Evolutionary conservation across 1,140 invertebrate species (phyloP).

Genomic region (Berghia stephanieae): DNA sequence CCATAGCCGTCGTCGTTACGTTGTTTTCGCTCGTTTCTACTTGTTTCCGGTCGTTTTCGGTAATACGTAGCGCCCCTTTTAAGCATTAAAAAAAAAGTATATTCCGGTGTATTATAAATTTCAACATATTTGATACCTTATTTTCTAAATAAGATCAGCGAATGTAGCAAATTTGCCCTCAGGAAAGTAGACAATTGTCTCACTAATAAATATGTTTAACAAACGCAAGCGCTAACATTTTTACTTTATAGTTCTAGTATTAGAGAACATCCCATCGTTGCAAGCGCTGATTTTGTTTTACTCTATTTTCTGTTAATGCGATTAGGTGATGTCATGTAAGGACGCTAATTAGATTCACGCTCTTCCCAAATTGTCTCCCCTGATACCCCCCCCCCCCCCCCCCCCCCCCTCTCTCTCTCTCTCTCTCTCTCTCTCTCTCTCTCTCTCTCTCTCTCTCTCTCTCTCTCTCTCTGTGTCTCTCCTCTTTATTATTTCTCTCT

Average conservation of each 20-base stretch:
- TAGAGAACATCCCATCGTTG: background rate
- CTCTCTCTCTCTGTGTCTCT: constrained; percentile 1
- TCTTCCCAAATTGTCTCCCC: background rate
- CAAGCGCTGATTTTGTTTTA: background rate
- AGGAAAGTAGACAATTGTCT: no score
- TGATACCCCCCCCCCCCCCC: background rate
- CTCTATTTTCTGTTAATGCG: background rate
- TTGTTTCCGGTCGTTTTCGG: no score
- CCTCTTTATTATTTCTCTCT: background rate
- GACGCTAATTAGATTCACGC: background rate
- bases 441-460: background rate
- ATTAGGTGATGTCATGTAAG: background rate
- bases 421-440: background rate
- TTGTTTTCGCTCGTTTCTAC: no score
- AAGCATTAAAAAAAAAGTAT: no score
- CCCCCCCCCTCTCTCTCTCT: constrained; percentile 1
- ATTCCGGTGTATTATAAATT: no score
- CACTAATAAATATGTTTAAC: no score
- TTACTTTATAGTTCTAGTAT: background rate
- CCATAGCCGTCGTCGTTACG: no score
- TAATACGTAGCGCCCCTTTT: no score
- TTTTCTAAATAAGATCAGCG: no score
- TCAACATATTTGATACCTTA: no score
- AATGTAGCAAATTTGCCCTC: no score
- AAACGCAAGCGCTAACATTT: background rate